These are phyloP conservation scores for Channa striata DNA, from an alignment of 2,797 vertebrate species.

Conservation along the genomic window DNA sequence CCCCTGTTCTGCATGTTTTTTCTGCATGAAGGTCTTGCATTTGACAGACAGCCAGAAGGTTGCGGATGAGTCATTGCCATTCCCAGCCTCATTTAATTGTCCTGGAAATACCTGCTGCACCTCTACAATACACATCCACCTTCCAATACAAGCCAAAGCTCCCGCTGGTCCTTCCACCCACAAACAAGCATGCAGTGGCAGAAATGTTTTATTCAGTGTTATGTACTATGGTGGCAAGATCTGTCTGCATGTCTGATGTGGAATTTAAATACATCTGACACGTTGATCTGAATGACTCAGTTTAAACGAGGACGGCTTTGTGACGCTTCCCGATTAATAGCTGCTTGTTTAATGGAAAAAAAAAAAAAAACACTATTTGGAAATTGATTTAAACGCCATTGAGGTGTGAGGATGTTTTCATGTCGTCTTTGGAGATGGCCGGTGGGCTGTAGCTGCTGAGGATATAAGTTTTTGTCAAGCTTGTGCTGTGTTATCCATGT, in stretches of 20 bases:
- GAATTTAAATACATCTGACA: constrained; percentile 71
- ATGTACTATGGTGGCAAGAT: constrained; percentile 25
- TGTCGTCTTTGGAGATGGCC: constrained; percentile 27
- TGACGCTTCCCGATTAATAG: constrained; percentile 45
- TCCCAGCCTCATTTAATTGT: constrained; percentile 45
- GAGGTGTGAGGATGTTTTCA: constrained; percentile 49
- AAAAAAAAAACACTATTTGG: constrained; percentile 42
- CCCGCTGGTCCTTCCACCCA: constrained; percentile 15
- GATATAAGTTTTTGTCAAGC: constrained; percentile 27
- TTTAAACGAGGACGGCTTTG: constrained; percentile 57
- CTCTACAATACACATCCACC: constrained; percentile 37
- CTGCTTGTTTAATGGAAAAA: constrained; percentile 52
- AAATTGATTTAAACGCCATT: constrained; percentile 58
- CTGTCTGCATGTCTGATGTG: constrained; percentile 48
- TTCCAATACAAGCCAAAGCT: background rate
- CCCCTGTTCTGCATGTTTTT: constrained; percentile 18
- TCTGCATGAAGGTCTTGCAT: constrained; percentile 10
- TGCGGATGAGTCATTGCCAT: constrained; percentile 29
- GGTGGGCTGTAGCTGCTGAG: constrained; percentile 20
- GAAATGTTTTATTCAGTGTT: constrained; percentile 74
- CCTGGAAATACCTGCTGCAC: constrained; percentile 39
- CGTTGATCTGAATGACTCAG: constrained; percentile 42
- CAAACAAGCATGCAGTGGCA: constrained; percentile 14
- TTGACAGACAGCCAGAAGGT: constrained; percentile 25
- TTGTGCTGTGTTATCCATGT: constrained; percentile 34